A percentile compares a stretch with the other conserved stretches of the same genome.
Conservation (phyloP, 2,797 vertebrate species). For the Pangasius macronema region DNA sequence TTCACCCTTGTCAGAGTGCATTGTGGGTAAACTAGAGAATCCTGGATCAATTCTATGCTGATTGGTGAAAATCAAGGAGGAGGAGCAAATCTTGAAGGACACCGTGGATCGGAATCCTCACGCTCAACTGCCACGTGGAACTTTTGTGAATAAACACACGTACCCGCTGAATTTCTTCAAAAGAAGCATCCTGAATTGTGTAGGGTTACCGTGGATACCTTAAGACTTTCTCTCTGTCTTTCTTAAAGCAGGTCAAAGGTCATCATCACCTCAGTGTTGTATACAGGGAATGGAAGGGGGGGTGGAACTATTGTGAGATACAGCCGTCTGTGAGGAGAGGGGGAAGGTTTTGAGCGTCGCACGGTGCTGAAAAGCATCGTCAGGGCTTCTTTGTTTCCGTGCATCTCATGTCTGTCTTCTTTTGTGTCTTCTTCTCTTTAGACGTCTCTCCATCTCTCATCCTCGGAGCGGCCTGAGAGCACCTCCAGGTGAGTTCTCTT, state of each 20-base stretch:
- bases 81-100: conserved; percentile 20
- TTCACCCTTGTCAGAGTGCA: background rate
- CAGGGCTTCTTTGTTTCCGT: conserved; percentile 72
- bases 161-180: background rate
- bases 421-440: conserved; percentile 71
- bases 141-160: background rate
- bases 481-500: conserved; percentile 85
- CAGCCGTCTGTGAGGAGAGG: conserved; percentile 52
- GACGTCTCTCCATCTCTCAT: conserved; percentile 85
- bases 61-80: conserved; percentile 45
- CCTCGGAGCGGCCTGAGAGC: conserved; percentile 86
- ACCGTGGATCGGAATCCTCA: background rate
- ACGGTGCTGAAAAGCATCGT: conserved; percentile 61
- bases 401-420: conserved; percentile 72
- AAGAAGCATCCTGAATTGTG: background rate
- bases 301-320: conserved; percentile 67
- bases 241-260: conserved; percentile 49
- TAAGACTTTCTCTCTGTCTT: conserved; percentile 7
- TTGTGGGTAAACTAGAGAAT: background rate
- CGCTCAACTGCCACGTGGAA: conserved; percentile 25
- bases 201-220: background rate
- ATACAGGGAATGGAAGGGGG: conserved; percentile 57
- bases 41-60: conserved; percentile 11
- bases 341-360: conserved; percentile 71
- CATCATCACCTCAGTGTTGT: conserved; percentile 16